phyloP scores from a whole-genome alignment of 2,113 vertebrate species.

The cat (Felis catus) region DNA sequence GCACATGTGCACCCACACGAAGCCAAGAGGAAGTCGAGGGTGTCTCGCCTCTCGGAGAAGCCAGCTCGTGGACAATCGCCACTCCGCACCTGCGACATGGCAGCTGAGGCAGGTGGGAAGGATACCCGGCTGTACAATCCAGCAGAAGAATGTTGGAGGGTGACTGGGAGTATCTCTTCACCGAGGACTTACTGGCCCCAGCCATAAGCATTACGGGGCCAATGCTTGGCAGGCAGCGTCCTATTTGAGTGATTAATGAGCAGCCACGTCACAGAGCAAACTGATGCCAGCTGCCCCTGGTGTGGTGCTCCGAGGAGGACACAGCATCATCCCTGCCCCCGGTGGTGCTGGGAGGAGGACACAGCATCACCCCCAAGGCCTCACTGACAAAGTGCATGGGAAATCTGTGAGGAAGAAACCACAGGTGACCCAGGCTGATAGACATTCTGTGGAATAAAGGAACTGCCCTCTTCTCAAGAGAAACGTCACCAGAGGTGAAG shows the following conservation, averaged over 20 bases:
- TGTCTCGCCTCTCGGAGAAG: not conserved
- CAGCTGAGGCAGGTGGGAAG: not conserved
- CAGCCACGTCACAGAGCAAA: not conserved
- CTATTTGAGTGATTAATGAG: not conserved
- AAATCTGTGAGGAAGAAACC: not conserved
- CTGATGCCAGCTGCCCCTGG: not conserved
- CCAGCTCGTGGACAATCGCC: not conserved
- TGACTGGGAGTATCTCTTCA: not conserved
- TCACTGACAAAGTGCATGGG: not conserved
- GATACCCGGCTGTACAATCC: not conserved
- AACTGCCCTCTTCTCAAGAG: not conserved
- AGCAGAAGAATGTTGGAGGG: not conserved
- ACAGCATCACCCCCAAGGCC: fast-evolving
- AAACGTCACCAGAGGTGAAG: not conserved
- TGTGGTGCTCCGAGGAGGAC: not conserved
- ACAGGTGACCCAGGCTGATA: not conserved
- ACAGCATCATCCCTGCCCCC: fast-evolving
- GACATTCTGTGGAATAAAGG: not conserved
- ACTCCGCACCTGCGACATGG: not conserved
- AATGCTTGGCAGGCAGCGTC: fast-evolving
- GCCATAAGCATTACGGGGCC: not conserved
- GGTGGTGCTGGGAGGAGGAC: not conserved
- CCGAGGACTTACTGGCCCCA: not conserved
- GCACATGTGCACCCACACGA: not conserved
- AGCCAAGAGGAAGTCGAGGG: not conserved